Conservation (phyloP, 2,113 vertebrate genomes). For the Shinisaurus crocodilurus region DNA sequence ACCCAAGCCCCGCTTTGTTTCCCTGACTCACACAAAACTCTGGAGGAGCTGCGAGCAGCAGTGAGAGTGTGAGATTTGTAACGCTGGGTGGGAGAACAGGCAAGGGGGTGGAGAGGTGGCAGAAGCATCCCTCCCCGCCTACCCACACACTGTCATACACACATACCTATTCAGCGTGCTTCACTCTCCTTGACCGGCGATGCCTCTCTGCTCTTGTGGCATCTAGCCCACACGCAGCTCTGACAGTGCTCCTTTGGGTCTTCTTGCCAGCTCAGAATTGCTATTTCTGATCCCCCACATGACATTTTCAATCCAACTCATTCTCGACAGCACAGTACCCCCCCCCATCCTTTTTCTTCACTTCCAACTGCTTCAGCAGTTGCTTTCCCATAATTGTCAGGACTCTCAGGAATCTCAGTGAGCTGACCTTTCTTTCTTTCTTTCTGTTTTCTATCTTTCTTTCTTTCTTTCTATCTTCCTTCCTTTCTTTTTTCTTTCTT, state of each 20-base stretch:
- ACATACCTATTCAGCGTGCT: background rate
- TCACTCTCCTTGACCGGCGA: background rate
- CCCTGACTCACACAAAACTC: background rate
- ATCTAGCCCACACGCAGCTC: background rate
- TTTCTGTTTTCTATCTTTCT: background rate
- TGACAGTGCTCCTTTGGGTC: background rate
- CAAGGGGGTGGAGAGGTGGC: conserved; percentile 14
- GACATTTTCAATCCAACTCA: background rate
- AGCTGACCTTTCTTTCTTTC: too few species aligned
- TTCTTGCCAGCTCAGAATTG: background rate
- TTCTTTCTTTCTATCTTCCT: background rate
- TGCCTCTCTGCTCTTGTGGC: background rate
- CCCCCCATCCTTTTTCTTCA: rapidly evolving
- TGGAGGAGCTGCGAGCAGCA: background rate
- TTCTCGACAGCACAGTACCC: background rate
- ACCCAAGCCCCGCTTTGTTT: background rate
- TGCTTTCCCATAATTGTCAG: background rate
- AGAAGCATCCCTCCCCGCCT: background rate
- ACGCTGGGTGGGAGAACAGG: background rate
- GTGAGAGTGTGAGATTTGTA: conserved; percentile 50
- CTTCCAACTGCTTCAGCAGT: background rate
- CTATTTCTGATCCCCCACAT: background rate
- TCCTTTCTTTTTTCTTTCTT: background rate
- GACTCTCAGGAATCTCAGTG: background rate
- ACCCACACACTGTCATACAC: background rate